Conservation (phyloP, 2,888 invertebrate genomes). For the Caenorhabditis sulstoni region DNA sequence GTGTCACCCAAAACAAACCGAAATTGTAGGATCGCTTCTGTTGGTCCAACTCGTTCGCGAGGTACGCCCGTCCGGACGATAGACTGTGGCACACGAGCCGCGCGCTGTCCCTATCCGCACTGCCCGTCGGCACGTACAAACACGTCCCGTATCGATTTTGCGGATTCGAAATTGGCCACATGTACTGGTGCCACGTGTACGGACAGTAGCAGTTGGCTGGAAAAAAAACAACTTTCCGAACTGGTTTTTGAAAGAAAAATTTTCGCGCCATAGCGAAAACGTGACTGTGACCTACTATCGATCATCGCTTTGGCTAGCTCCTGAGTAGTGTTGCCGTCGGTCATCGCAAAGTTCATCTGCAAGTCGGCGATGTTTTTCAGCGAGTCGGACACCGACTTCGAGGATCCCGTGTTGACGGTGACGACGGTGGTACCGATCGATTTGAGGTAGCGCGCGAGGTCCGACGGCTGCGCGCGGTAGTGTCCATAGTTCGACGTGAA, state of each 20-base stretch:
- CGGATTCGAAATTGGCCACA: not conserved
- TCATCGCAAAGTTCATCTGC: constrained; percentile 31
- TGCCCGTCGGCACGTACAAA: not conserved
- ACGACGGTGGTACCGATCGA: constrained; percentile 9
- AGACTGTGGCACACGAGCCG: not conserved
- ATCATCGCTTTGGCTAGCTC: constrained; percentile 40
- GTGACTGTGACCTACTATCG: constrained; percentile 14
- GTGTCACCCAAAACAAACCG: not conserved
- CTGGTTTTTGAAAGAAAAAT: not conserved
- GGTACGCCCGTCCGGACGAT: not conserved
- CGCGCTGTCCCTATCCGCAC: not conserved
- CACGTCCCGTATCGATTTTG: constrained; percentile 35
- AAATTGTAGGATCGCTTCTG: constrained; percentile 39
- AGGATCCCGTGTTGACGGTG: constrained; percentile 37
- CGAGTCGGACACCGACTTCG: not conserved
- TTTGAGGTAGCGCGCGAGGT: constrained; percentile 4
- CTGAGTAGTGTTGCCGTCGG: constrained; percentile 34
- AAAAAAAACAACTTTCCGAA: no score
- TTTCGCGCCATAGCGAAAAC: not conserved
- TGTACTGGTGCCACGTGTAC: constrained; percentile 4
- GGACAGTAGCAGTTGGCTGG: constrained; percentile 41
- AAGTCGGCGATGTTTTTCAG: constrained; percentile 28
- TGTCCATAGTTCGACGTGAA: constrained; percentile 37
- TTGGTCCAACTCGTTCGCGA: constrained; percentile 43
- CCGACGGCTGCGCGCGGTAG: not conserved